Base-by-base conservation (phyloP, 1,140 invertebrate genomes). In the Zaprionus camerounensis region DNA sequence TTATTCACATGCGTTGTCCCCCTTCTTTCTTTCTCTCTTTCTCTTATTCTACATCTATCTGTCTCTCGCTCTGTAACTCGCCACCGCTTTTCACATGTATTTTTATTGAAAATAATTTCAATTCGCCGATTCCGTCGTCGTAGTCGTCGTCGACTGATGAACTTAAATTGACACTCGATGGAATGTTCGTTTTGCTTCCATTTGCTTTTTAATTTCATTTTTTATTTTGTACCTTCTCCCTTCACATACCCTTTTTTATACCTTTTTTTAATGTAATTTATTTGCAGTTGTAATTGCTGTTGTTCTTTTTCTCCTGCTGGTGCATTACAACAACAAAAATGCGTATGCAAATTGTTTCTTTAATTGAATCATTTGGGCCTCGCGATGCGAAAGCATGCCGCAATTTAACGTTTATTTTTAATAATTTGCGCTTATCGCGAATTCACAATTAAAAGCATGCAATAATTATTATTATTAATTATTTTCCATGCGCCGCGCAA, bases 221-320 rank as follows among this genome's bases (percentile, higher is more conserved):
- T 70, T 55, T 44, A 26, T 57, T 62, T 59, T 36, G 71, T 62
- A 68, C 46, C 24, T 36, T 22, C 28, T 41, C 20, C 44, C 31
- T 22, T 11, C 20, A 3, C 41, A 17, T 7, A 12, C 6, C 3
- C 53, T 20, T 70, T 75, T 75, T 70, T 67, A 66, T 79, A 71
- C 81, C 81, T 81, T 81, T 83, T 84, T 84, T 87, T 87, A 90
- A 87, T 88, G 84, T 81, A 87, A 88, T 88, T 88, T 90, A 88
- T 88, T 81, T 88, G 69, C 65, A 61, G 78, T 66, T 90, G 85
- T 90, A 88, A 90, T 90, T 88, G 71, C 44, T 76, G 69, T 55
- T 65, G 55, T 76, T 65, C 26, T 68, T 73, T 36, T 59, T 15
- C 20, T n/a, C 6, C 20, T 53, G 53, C 15, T 56, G 70, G 7